A percentile compares a stretch with the other conserved stretches of the same genome.
These are phyloP conservation scores for Copsychus sechellarum DNA, from an alignment of 2,113 vertebrate species.

Conservation along the genomic window DNA sequence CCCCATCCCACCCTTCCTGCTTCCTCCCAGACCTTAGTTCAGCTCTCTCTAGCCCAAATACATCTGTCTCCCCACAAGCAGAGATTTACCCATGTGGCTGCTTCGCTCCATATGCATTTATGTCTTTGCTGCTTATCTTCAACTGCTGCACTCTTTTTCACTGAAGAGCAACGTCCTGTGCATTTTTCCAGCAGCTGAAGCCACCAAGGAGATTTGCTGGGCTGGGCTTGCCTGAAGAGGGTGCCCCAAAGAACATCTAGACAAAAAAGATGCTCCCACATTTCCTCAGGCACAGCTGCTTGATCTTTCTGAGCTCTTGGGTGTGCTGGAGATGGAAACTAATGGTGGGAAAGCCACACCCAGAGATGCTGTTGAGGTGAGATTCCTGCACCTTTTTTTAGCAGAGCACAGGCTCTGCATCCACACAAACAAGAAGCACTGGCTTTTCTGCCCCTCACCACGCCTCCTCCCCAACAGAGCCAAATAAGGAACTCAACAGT, in stretches of 20 bases:
- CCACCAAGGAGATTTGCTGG: background rate
- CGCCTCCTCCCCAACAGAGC: background rate
- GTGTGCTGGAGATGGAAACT: background rate
- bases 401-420: background rate
- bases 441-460: background rate
- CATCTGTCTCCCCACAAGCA: background rate
- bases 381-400: background rate
- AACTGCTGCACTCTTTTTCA: background rate
- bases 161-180: background rate
- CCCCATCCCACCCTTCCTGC: conserved; percentile 56
- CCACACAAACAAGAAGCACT: background rate
- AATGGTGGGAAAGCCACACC: background rate
- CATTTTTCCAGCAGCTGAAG: background rate
- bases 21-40: conserved; percentile 5
- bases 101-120: background rate
- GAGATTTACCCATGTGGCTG: background rate
- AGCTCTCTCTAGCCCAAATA: background rate
- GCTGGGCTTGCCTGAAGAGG: background rate
- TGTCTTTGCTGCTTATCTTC: background rate
- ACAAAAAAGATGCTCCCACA: background rate
- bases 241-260: background rate
- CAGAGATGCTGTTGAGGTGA: background rate
- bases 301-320: background rate
- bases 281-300: background rate
- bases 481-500: background rate